Evolutionary conservation across 1,140 invertebrate genomes (phyloP).

Genomic region (Aphelinus certus): DNA sequence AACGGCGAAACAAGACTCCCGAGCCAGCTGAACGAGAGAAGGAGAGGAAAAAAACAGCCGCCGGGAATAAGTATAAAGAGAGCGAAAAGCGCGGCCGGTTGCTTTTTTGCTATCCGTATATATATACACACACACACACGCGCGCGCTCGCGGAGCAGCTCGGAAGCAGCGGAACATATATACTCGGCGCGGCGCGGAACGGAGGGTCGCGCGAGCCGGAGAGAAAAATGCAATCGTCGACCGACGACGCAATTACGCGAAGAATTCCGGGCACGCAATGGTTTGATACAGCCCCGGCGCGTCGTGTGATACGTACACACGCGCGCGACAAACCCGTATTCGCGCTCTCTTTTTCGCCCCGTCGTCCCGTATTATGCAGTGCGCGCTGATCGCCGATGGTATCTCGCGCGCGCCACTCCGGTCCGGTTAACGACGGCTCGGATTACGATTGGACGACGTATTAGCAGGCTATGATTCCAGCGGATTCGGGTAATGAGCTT

Average conservation of each 20-base stretch:
- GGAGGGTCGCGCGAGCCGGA: not conserved
- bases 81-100: not conserved
- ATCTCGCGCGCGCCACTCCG: not conserved
- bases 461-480: not conserved
- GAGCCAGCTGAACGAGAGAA: too few species aligned
- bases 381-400: not conserved
- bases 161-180: too few species aligned
- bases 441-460: not conserved
- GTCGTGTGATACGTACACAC: not conserved
- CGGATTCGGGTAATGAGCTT: too few species aligned
- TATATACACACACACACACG: too few species aligned
- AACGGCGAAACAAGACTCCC: too few species aligned
- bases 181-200: too few species aligned
- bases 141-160: too few species aligned
- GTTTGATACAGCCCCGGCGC: slow-evolving; percentile 52
- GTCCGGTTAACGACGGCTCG: not conserved
- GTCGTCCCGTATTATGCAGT: not conserved
- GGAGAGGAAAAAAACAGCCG: too few species aligned
- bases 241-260: slow-evolving; percentile 60
- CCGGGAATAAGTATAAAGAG: not conserved
- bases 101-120: not conserved
- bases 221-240: slow-evolving; percentile 57
- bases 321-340: slow-evolving; percentile 24
- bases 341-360: not conserved
- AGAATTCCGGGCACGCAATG: slow-evolving; percentile 59